phyloP scores from a whole-genome alignment of 2,113 vertebrate species.

The Glaucomys volans region DNA sequence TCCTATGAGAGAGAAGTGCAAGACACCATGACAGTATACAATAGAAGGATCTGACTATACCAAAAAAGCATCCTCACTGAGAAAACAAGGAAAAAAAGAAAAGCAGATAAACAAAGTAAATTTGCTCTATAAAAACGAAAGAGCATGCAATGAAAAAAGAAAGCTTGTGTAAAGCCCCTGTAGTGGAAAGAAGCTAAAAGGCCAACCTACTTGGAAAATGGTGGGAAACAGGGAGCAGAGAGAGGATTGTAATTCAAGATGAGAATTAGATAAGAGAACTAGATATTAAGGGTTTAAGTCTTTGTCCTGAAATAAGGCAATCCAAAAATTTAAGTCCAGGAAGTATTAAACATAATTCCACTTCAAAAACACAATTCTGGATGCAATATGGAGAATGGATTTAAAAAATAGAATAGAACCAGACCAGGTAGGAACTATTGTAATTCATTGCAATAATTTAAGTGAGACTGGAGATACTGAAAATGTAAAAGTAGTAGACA shows the following conservation, averaged over 20 bases:
- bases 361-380: slow-evolving; percentile 14
- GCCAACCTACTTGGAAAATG: background rate
- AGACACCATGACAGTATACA: background rate
- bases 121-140: background rate
- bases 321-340: background rate
- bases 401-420: slow-evolving; percentile 1
- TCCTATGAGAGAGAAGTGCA: background rate
- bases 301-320: background rate
- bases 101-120: background rate
- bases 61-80: background rate
- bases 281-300: background rate
- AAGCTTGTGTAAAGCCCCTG: background rate
- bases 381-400: background rate
- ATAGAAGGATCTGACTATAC: background rate
- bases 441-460: background rate
- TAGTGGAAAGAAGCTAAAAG: background rate
- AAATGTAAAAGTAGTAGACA: background rate
- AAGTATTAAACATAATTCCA: background rate
- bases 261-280: background rate
- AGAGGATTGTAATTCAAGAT: background rate
- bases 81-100: slow-evolving; percentile 33
- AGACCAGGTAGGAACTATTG: background rate
- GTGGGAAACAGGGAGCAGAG: background rate
- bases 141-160: background rate
- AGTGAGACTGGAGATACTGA: background rate